Base-by-base conservation (phyloP, 2,113 vertebrate species). In the Morone saxatilis region DNA sequence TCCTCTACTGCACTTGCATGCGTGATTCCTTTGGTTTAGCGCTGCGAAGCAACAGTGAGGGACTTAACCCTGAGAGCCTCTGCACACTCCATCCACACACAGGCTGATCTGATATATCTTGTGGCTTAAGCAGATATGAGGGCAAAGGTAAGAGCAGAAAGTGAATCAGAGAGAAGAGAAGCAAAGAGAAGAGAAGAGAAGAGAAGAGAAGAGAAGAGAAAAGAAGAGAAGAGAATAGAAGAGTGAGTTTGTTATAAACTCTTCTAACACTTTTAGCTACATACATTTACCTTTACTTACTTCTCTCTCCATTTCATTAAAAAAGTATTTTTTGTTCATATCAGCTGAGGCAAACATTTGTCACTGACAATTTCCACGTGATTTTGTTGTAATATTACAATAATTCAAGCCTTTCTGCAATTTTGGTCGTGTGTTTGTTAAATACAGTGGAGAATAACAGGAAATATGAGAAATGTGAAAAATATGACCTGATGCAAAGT, bases 1-100 rank as follows among this genome's bases (percentile, higher is more conserved):
- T 95, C 89, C 91, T 94, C 88, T 89, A 88, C 93, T 87, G 79
- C 92, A 91, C 91, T 93, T 94, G 93, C 93, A 93, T 90, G 90
- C 83, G 74, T 91, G 93, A 93, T 94, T 93, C 88, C 85, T 74
- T 85, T 81, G 87, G 90, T 90, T 91, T 88, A 89, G 88, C 7
- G 53, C 74, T 13, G 78, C 74, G 20, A 85, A 89, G 92, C 89
- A 93, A 89, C 91, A 90, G 88, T 89, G 90, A 91, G 88, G 83
- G 91, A 93, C 90, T 95, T 94, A 94, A 95, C 94, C 93, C 91
- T 81, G 84, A 75, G 82, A 89, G 85, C 81, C 83, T 84, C 86
- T 60, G 73, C 72, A 25, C 87, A 86, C 91, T 86, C 72, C 68
- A 87, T 80, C 77, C 82, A 86, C 85, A 88, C 89, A 86, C 83